phyloP scores from a whole-genome alignment of 1,140 invertebrate species.

The Lepeophtheirus salmonis region DNA sequence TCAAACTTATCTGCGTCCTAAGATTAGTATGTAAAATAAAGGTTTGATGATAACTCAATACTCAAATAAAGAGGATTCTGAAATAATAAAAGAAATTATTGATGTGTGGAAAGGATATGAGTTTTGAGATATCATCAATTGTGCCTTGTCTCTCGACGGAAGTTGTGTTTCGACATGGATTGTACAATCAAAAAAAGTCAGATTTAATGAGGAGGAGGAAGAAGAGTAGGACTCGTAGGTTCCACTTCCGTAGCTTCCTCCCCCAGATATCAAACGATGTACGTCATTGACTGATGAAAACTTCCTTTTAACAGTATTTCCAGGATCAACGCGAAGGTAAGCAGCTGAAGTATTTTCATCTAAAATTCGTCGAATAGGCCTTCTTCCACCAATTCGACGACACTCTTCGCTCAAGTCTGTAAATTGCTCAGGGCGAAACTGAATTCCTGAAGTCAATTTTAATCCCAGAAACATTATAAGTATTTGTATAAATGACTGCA shows the following conservation, averaged over 20 bases:
- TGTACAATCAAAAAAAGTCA: conserved; percentile 1
- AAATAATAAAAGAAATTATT: no score
- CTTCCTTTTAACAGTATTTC: neutral
- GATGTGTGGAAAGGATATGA: no score
- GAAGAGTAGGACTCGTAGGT: neutral
- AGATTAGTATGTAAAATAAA: no score
- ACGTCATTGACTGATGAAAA: neutral
- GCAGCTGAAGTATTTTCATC: conserved; percentile 5
- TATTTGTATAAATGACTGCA: no score
- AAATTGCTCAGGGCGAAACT: conserved; percentile 8
- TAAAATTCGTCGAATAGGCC: neutral
- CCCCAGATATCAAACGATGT: neutral
- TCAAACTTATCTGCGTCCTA: conserved; percentile 9
- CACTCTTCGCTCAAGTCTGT: conserved; percentile 2
- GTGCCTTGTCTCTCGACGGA: conserved; percentile 8
- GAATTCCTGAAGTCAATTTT: neutral
- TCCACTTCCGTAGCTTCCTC: neutral
- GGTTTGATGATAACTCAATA: no score
- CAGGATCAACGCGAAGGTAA: conserved; percentile 1
- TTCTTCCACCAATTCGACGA: neutral
- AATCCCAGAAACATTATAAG: neutral
- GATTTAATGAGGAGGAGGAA: neutral
- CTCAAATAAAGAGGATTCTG: no score
- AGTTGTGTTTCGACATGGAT: conserved; percentile 9
- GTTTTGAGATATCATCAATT: no score